These are phyloP conservation scores for Prunella fulvescens DNA, from an alignment of 2,113 vertebrate genomes.

Conservation along the genomic window DNA sequence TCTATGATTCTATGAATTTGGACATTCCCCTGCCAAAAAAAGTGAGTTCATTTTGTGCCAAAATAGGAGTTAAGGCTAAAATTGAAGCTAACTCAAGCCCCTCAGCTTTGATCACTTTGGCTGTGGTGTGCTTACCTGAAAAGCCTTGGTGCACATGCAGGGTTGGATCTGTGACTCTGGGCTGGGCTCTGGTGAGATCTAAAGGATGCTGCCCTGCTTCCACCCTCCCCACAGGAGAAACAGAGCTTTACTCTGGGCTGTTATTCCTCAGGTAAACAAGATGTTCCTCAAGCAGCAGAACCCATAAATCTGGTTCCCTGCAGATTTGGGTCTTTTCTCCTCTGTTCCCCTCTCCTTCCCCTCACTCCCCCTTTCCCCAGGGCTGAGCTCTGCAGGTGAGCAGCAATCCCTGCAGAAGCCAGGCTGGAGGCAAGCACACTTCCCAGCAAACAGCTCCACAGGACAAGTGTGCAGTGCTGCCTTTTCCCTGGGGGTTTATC, in stretches of 20 bases:
- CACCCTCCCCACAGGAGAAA: not conserved
- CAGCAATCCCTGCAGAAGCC: not conserved
- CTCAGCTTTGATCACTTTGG: not conserved
- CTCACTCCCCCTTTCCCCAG: not conserved
- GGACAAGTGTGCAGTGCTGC: accelerated
- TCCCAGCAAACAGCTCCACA: not conserved
- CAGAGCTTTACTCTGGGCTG: not conserved
- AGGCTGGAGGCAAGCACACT: not conserved
- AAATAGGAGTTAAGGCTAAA: not conserved
- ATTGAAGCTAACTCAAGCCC: not conserved
- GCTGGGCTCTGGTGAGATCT: not conserved
- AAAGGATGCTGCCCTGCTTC: not conserved
- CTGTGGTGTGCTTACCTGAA: not conserved
- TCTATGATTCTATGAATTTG: not conserved
- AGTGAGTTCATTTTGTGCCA: not conserved
- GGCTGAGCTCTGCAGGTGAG: not conserved
- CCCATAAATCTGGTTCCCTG: not conserved
- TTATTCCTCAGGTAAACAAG: not conserved
- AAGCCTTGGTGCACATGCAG: not conserved
- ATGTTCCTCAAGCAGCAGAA: not conserved
- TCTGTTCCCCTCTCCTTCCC: not conserved
- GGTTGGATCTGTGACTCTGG: not conserved
- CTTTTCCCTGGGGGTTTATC: not conserved
- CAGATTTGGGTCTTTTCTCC: not conserved
- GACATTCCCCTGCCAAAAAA: not conserved